Percentiles rank a stretch among this genome's conserved stretches.
Conservation (phyloP, 1,140 invertebrate species). For the Penaeus vannamei region DNA sequence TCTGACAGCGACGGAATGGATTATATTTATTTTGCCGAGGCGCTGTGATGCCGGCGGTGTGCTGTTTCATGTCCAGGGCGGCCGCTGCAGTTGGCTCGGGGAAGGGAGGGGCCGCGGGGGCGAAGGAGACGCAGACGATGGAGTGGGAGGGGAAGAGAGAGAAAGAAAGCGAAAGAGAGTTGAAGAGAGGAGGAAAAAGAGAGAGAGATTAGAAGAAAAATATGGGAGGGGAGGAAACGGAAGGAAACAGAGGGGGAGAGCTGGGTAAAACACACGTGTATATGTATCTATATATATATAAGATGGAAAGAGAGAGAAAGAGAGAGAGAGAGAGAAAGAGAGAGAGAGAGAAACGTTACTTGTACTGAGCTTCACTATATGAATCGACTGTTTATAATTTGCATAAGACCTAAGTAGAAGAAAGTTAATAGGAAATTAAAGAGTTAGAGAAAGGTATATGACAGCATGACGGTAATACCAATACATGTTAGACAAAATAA, state of each 20-base stretch:
- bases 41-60: background rate
- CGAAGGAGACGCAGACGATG: background rate
- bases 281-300: conserved; percentile 6
- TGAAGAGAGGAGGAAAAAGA: background rate
- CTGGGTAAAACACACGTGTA: background rate
- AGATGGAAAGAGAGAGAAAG: no score
- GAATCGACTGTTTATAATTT: no score
- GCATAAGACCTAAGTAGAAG: no score
- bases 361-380: no score
- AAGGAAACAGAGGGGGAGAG: conserved; percentile 28
- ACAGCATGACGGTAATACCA: no score
- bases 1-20: conserved; percentile 34
- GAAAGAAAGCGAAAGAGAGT: background rate
- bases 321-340: no score
- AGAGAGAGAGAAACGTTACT: no score
- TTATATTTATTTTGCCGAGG: conserved; percentile 37
- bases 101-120: background rate
- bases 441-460: no score
- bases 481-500: no score
- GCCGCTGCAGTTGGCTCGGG: background rate
- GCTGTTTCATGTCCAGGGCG: background rate
- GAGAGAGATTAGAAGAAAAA: background rate
- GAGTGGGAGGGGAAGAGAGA: conserved; percentile 34
- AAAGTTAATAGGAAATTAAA: no score
- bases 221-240: background rate